Evolutionary conservation across 1,140 invertebrate genomes (phyloP), one percentile per base, ranked within the genome.

Genomic region (Bombyx mandarina): DNA sequence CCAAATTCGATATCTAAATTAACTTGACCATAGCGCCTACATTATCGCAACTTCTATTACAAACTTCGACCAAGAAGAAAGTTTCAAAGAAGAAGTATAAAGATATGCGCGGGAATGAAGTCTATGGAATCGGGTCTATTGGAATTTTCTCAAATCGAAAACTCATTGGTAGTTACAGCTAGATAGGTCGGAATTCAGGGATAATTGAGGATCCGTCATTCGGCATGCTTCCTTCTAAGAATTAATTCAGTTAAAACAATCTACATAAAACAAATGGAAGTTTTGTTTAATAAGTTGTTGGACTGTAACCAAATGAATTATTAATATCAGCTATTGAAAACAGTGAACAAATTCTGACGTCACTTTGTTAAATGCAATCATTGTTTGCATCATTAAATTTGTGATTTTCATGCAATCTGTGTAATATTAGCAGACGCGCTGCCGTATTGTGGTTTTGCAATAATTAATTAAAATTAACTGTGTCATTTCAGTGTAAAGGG

Each of bases 131-230:
- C 66, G 70, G 80, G 82, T 82, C 77, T 84, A 68, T 69, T 67
- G 70, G 80, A 83, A 82, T 77, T 84, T 84, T 83, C 81, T 82
- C 83, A 82, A 86, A 86, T 83, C 80, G 64, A 77, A 76, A 75
- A 75, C 63, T 73, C 67, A 66, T 68, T 71, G 64, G 62, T 62
- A 74, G 63, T 67, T 60, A 71, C 63, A 75, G 60, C 58, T 56
- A 61, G 68, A 74, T 59, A 75, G 63, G 73, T 60, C 75, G 72
- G 67, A 74, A 67, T 71, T 66, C 65, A 57, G 57, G 63, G 68
- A 67, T 66, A 63, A 66, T 75, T 73, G 62, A 67, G 75, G 69
- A 49, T 64, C 70, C 61, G 62, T 67, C 66, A 67, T 77, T 77
- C 73, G 61, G 67, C 82, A 83, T 85, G 82, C 82, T 60, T 61